Percentiles rank a stretch among this genome's conserved stretches.
These are phyloP conservation scores for Dendronephthya gigantea DNA, from an alignment of 64 coral and sea anemone genomes.

Conservation along the genomic window DNA sequence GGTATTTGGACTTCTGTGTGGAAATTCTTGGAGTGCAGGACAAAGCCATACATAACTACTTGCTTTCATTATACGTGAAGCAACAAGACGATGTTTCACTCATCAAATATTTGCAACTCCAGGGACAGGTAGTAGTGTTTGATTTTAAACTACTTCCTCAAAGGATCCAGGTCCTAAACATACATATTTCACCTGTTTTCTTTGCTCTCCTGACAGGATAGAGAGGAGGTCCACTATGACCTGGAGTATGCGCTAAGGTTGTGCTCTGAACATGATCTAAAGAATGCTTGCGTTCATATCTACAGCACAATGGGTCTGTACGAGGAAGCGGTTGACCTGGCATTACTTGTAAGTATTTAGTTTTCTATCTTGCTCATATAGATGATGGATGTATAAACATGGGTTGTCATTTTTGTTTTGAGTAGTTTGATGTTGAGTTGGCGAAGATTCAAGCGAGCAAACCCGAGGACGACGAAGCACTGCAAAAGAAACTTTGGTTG, in stretches of 20 bases:
- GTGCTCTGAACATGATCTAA: conserved; percentile 3
- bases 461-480: neutral
- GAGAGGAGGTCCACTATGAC: neutral
- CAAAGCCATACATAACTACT: neutral
- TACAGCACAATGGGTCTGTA: conserved; percentile 6
- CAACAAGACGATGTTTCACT: neutral
- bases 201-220: neutral
- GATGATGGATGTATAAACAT: no score
- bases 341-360: conserved; percentile 7
- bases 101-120: neutral
- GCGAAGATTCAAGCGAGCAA: neutral
- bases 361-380: neutral
- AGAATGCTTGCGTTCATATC: neutral
- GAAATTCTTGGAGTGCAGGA: neutral
- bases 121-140: conserved; percentile 43
- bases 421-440: neutral
- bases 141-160: neutral
- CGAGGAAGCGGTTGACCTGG: neutral
- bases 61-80: neutral
- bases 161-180: no score
- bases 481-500: neutral
- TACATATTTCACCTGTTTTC: no score
- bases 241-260: neutral
- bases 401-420: no score
- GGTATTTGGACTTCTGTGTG: conserved; percentile 7